A percentile compares a stretch with the other conserved stretches of the same genome.
Evolutionary conservation across 2,888 invertebrate genomes (phyloP).

Genomic region (Mayetiola destructor): DNA sequence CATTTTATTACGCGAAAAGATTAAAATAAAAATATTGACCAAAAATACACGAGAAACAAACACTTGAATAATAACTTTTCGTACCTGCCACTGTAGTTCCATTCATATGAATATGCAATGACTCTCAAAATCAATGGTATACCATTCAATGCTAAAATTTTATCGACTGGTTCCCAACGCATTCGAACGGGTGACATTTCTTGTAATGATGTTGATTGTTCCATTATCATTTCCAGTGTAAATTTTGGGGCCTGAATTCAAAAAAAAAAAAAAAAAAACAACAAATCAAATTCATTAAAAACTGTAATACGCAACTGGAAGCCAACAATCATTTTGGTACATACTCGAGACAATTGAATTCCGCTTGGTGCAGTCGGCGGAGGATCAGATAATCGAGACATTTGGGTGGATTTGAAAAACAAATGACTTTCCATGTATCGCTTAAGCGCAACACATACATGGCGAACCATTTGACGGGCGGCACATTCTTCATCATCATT

Average conservation of each 20-base stretch:
- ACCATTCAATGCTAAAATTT: conserved; percentile 70
- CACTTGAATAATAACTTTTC: not conserved
- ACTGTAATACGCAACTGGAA: not conserved
- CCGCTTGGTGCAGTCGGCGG: conserved; percentile 31
- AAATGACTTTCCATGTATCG: conserved; percentile 87
- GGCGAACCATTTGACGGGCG: conserved; percentile 76
- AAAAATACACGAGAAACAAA: not conserved
- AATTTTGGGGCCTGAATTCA: conserved; percentile 44
- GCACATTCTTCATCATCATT: conserved; percentile 84
- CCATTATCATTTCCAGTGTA: conserved; percentile 66
- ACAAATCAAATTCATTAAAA: not conserved
- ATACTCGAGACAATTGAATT: conserved; percentile 36
- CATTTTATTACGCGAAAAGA: conserved; percentile 18
- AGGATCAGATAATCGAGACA: conserved; percentile 44
- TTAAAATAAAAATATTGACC: not conserved
- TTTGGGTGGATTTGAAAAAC: conserved; percentile 57
- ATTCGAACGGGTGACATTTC: conserved; percentile 58
- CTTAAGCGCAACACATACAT: conserved; percentile 78
- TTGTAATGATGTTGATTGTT: conserved; percentile 69
- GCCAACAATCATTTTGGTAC: not conserved
- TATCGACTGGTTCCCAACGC: conserved; percentile 81
- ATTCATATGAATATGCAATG: conserved; percentile 77
- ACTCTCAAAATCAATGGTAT: conserved; percentile 68
- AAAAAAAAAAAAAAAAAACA: conserved; percentile 15
- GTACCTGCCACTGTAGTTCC: conserved; percentile 75